Evolutionary conservation across 2,888 invertebrate species (phyloP), one percentile per base, ranked within the genome.

Genomic region (Pammene fasciana): DNA sequence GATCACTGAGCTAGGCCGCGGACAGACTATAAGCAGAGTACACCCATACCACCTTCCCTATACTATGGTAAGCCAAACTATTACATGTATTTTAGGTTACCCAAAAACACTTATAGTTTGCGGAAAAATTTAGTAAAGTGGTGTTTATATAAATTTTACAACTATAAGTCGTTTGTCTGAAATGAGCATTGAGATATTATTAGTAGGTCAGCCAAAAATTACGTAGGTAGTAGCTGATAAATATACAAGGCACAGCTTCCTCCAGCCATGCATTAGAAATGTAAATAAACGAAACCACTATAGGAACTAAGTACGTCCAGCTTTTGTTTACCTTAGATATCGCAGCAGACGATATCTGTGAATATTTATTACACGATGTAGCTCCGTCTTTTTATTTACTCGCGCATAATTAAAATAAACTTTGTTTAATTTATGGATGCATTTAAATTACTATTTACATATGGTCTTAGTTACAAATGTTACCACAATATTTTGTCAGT

Each of bases 321-420:
- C 38, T 36, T 10, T 7, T 61, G 54, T 67, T 67, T 67, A 67
- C 45, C 18, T 67, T 61, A 61, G 67, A 68, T 62, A 68, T 55
- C 62, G 38, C 61, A n/a, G 55, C 38, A 55, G 55, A 67, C 46
- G 26, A 46, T 38, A 48, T 46, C 34, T 46, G 41, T 48, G 41
- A 56, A 54, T 54, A n/a, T 67, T 52, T 52, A 50, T 26, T 41
- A n/a, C 34, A 13, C 41, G 36, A 36, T 57, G 9, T 26, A 50
- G 9, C 41, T 59, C 38, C 41, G 50, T 14, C 18, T 57, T 26
- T 57, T 43, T 52, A 59, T 59, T 59, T 59, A 36, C 66, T 52
- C 8, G n/a, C 10, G 43, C 34, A 34, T 59, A 59, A 52, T 59
- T 36, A 16, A 59, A 59, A 26, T 52, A 67, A 52, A 67, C 66